Evolutionary conservation across 2,797 vertebrate species (phyloP), one percentile per base, ranked within the genome.

Genomic region (Heliangelus exortis): DNA sequence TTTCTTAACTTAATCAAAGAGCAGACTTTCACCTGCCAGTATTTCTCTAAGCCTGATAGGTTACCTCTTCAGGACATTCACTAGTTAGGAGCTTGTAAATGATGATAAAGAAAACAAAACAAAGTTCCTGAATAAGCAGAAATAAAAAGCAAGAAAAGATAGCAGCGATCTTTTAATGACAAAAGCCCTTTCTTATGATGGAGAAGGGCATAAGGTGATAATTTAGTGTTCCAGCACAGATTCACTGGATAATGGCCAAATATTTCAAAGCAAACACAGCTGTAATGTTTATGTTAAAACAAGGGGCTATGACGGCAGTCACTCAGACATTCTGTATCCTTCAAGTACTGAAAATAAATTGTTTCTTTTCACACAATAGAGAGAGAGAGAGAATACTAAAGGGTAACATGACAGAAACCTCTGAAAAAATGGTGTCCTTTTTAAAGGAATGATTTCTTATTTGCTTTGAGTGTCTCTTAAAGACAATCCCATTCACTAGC

Each of bases 281-380:
- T 97, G 95, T 97, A 97, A 97, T 97, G 96, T 98, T 97, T 98
- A 97, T 96, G 97, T 96, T 97, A 97, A 97, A 98, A 97, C 97
- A 97, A 97, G 92, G 95, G 97, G 96, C 96, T 97, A 95, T 94
- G 93, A 97, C 85, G 92, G 97, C 93, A 97, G 94, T 97, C 96
- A 97, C 94, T 96, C 96, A 97, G 95, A 96, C 90, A 91, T 96
- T 97, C 94, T 90, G 86, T 92, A 96, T 90, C 96, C 90, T 95
- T 97, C 97, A 96, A 97, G 92, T 93, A 96, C 82, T 95, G 93
- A 96, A 97, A 97, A 98, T 93, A 97, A 97, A 98, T 97, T 93
- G 92, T 95, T 97, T 96, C 90, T 96, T 97, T 97, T 95, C 93
- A 84, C 87, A 89, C 72, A 94, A 89, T 73, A 78, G 71, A 96